Conservation (phyloP, 2,888 invertebrate genomes). For the Campopleginae sp. region DNA sequence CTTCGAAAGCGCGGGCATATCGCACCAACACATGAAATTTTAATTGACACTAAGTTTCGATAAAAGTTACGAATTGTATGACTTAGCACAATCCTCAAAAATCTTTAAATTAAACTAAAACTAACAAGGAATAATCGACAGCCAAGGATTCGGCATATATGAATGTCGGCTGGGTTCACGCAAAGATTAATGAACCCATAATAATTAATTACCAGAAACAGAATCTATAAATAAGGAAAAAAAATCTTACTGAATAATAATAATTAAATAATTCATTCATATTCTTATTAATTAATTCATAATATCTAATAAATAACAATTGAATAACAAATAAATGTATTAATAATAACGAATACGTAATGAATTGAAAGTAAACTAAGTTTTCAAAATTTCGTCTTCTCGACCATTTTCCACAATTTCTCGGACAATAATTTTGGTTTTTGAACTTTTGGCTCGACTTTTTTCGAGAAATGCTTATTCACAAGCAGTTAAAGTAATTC, state of each 20-base stretch:
- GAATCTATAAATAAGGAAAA: too few relatives aligned
- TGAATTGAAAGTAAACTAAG: too few relatives aligned
- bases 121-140: neutral
- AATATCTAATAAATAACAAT: neutral
- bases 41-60: neutral
- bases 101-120: neutral
- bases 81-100: neutral
- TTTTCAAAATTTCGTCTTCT: too few relatives aligned
- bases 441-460: neutral
- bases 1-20: constrained; percentile 41
- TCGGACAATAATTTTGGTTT: neutral
- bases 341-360: too few relatives aligned
- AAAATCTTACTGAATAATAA: too few relatives aligned
- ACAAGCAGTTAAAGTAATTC: neutral
- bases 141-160: neutral
- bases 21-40: neutral
- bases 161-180: neutral
- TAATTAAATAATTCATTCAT: too few relatives aligned
- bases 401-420: too few relatives aligned
- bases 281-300: too few relatives aligned
- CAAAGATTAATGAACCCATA: neutral
- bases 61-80: neutral
- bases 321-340: too few relatives aligned
- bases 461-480: neutral
- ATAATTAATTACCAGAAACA: too few relatives aligned